phyloP scores from a whole-genome alignment of 2,797 vertebrate species.

The Eupleurogrammus muticus region DNA sequence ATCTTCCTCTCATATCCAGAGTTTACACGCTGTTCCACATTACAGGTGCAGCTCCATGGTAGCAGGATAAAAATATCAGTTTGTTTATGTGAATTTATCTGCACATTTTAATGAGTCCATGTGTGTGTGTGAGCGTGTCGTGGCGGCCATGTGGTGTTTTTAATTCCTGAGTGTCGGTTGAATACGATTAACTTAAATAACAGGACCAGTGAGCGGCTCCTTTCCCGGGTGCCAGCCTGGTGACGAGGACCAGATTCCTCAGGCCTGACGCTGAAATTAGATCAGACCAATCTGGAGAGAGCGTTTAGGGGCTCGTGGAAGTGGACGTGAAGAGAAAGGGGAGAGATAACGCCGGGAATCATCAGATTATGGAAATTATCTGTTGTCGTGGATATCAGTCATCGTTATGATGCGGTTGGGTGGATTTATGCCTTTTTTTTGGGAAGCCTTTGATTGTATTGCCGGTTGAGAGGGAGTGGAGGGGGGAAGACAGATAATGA shows the following conservation, averaged over 20 bases:
- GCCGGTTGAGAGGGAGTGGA: not conserved
- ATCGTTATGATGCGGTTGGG: conserved; percentile 48
- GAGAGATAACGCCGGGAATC: conserved; percentile 55
- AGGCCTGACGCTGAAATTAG: conserved; percentile 64
- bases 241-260: conserved; percentile 74
- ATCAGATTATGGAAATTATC: conserved; percentile 73
- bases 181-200: conserved; percentile 57
- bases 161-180: not conserved
- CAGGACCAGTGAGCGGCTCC: conserved; percentile 15
- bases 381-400: conserved; percentile 67
- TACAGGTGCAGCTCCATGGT: not conserved
- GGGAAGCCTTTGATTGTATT: conserved; percentile 19
- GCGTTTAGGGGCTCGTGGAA: conserved; percentile 53
- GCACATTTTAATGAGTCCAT: conserved; percentile 17
- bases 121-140: conserved; percentile 7
- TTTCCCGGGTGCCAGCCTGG: conserved; percentile 20
- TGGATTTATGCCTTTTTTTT: conserved; percentile 53
- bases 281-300: conserved; percentile 69
- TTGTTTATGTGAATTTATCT: conserved; percentile 22
- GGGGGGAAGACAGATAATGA: not conserved
- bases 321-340: conserved; percentile 40
- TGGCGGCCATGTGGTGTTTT: conserved; percentile 30
- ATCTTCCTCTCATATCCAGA: not conserved
- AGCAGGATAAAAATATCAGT: not conserved
- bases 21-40: not conserved